Evolutionary conservation across 1,140 invertebrate species (phyloP), one percentile per base, ranked within the genome.

Genomic region (Dysdera silvatica): DNA sequence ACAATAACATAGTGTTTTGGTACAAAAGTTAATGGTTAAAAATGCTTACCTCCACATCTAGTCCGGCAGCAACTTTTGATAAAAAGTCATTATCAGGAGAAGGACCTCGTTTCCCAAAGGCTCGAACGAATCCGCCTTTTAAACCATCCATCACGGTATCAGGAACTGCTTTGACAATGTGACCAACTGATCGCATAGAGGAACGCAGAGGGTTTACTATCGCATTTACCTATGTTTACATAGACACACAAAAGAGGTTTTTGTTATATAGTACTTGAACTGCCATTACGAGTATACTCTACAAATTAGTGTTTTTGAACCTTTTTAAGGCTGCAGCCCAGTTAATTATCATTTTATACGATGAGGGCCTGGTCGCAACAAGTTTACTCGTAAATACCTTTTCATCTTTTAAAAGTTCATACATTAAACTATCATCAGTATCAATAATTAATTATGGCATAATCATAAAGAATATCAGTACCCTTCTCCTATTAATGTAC

Each of bases 121-220:
- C 65, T 54, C 58, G 61, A 4, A 53, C 59, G 7, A 76, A 69
- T 10, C 78, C 76, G 80, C 82, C 82, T 68, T 82, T 82, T 55
- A 85, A 77, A 60, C 84, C 86, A 73, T 88, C 88, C 78, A 86
- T 77, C 69, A 91, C 82, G 71, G 88, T 88, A 71, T 89, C 88
- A 0, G 89, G 88, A 80, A 90, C 86, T 57, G 85, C 87, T 74
- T 88, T 87, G 2, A 86, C 83, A 6, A 80, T 82, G 66, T 82
- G 80, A 2, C 83, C 82, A 18, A 92, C 82, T 18, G 81, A 86
- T 74, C 86, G 84, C 80, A 91, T 87, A 0, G 87, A 88, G 29
- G 83, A 85, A 69, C 85, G 86, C 47, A 94, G 76, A 2, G 89
- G 89, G 77, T 90, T 89, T 18, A 91, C 87, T 68, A 79, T 45